Base-by-base conservation (phyloP, 2,888 invertebrate genomes). In the Baronia brevicornis region DNA sequence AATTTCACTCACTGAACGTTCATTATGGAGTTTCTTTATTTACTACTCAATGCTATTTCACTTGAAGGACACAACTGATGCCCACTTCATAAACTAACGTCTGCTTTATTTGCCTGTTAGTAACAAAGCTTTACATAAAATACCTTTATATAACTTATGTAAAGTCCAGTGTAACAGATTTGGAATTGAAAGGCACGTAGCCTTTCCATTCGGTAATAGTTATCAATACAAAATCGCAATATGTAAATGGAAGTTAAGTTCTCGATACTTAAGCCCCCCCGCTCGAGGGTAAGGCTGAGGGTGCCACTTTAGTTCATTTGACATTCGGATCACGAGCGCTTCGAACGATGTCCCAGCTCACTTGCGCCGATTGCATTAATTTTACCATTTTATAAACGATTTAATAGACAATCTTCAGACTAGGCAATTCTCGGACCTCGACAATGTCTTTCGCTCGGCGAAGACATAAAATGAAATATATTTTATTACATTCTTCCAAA, bases 331-430 rank as follows among this genome's bases (percentile, higher is more conserved):
- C 84, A 82, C 82, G 82, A 70, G 55, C 70, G 63, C 60, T 60
- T 60, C 66, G 63, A 77, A 79, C 78, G 77, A 73, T 73, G 84
- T 73, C 74, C 77, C 79, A 60, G 69, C 68, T 69, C 68, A 58
- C 77, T 74, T 60, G 58, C 68, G 63, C 69, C 74, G 74, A 80
- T 79, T 77, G 77, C 80, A 79, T 82, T 84, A 80, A 79, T 80
- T 80, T 74, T 65, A 65, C 74, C 74, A 72, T 79, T 80, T 80
- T 77, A 74, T 75, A 74, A 80, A 71, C 77, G 74, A 74, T 79
- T 79, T 80, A 77, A 79, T 75, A 70, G 71, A 73, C 72, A 72
- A 71, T 74, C 63, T 69, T 52, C 58, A 66, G 64, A 72, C 75
- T 73, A 50, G 46, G 58, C 60, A 65, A 63, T 69, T 69, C 61